Conservation (phyloP, 2,113 vertebrate species). For the Megaptera novaeangliae region DNA sequence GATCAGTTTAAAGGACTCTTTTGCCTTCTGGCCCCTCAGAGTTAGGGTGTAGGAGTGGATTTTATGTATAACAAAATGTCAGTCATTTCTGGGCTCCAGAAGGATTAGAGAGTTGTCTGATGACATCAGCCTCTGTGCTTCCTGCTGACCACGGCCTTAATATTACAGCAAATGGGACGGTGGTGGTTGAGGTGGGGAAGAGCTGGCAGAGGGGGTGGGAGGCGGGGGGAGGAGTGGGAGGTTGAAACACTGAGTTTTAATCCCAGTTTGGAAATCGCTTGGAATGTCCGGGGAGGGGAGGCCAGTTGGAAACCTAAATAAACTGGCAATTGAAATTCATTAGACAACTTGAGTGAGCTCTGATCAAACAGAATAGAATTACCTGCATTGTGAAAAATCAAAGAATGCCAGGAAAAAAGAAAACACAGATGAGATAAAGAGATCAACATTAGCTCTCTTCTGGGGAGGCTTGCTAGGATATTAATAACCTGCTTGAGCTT, state of each 20-base stretch:
- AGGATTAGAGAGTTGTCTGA: not conserved
- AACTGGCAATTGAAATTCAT: constrained; percentile 40
- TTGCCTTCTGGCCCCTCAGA: not conserved
- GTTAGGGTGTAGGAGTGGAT: not conserved
- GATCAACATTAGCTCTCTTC: constrained; percentile 62
- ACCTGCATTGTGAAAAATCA: constrained; percentile 71
- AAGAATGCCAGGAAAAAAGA: constrained; percentile 41
- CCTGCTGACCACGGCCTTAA: not conserved
- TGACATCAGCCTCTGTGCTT: not conserved
- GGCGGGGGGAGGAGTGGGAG: not conserved
- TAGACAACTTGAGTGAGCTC: constrained; percentile 36
- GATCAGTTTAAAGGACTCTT: not conserved
- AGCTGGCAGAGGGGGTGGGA: not conserved
- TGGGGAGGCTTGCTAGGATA: constrained; percentile 65
- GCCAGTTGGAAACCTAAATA: not conserved
- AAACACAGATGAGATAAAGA: constrained; percentile 71
- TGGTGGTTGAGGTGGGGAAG: not conserved
- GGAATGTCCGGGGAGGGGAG: constrained; percentile 17
- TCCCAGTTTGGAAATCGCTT: not conserved
- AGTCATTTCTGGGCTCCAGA: constrained; percentile 40
- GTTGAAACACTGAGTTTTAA: not conserved
- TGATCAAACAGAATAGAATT: constrained; percentile 65
- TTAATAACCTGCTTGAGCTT: constrained; percentile 70
- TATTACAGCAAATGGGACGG: not conserved
- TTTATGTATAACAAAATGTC: constrained; percentile 39